Evolutionary conservation across 2,797 vertebrate species (phyloP).

Genomic region (Lepus oiostolus): DNA sequence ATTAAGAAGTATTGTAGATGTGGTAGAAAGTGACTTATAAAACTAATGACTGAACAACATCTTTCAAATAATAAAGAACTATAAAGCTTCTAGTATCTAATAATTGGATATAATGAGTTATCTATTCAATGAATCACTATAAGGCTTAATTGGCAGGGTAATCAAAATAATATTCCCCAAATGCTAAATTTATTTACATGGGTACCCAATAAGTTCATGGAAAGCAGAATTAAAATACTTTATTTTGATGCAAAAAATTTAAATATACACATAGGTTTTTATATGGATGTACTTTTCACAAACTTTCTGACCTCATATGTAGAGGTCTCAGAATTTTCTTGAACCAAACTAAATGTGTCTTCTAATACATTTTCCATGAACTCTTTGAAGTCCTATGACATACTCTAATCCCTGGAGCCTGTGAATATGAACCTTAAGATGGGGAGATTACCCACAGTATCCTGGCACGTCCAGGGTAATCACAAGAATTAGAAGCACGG

Average conservation of each 20-base stretch:
- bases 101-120: neutral
- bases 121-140: neutral
- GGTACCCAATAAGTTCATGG: too few relatives aligned
- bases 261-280: too few relatives aligned
- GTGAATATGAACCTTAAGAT: neutral
- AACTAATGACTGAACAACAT: neutral
- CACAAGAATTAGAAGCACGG: neutral
- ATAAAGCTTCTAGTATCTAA: neutral
- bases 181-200: neutral
- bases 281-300: too few relatives aligned
- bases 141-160: neutral
- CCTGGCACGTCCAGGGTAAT: neutral
- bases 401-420: neutral
- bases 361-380: too few relatives aligned
- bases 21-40: neutral
- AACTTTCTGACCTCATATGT: too few relatives aligned
- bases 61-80: slow-evolving; percentile 29
- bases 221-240: too few relatives aligned
- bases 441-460: neutral
- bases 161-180: neutral
- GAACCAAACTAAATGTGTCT: too few relatives aligned
- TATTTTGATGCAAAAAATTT: too few relatives aligned
- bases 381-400: too few relatives aligned
- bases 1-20: neutral
- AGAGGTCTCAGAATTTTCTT: too few relatives aligned